These are phyloP conservation scores for Hyperoodon ampullatus DNA, from an alignment of 2,113 vertebrate genomes.

Conservation along the genomic window DNA sequence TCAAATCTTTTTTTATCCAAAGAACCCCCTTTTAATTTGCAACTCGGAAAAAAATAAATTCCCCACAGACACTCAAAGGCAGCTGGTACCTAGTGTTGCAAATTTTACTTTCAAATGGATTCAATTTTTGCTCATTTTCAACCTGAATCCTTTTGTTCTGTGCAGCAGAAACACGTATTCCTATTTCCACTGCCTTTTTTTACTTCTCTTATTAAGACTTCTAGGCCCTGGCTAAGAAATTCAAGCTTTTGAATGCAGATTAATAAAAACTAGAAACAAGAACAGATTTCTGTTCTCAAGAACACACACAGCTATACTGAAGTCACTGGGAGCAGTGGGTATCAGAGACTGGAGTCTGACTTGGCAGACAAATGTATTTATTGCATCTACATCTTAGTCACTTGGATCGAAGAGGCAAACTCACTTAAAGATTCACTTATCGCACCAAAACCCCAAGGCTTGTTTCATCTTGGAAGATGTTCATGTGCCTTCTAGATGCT, in stretches of 20 bases:
- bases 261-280: not conserved
- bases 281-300: constrained; percentile 25
- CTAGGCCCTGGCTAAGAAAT: constrained; percentile 50
- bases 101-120: constrained; percentile 68
- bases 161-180: constrained; percentile 19
- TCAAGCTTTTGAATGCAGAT: constrained; percentile 25
- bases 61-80: constrained; percentile 45
- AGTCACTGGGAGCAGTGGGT: not conserved
- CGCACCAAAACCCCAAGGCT: constrained; percentile 76
- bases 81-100: constrained; percentile 57
- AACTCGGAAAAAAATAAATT: constrained; percentile 69
- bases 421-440: constrained; percentile 79
- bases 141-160: constrained; percentile 51
- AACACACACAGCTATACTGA: not conserved
- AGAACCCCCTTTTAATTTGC: constrained; percentile 71
- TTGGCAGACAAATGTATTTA: constrained; percentile 47
- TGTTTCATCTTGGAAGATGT: constrained; percentile 77
- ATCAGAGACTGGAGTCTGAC: not conserved
- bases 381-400: constrained; percentile 66
- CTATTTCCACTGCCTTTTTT: constrained; percentile 45
- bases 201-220: constrained; percentile 60
- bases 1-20: constrained; percentile 62
- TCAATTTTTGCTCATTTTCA: constrained; percentile 64
- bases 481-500: constrained; percentile 82
- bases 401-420: constrained; percentile 70